Base-by-base conservation (phyloP, 2,113 vertebrate genomes). In the Sciurus niger region DNA sequence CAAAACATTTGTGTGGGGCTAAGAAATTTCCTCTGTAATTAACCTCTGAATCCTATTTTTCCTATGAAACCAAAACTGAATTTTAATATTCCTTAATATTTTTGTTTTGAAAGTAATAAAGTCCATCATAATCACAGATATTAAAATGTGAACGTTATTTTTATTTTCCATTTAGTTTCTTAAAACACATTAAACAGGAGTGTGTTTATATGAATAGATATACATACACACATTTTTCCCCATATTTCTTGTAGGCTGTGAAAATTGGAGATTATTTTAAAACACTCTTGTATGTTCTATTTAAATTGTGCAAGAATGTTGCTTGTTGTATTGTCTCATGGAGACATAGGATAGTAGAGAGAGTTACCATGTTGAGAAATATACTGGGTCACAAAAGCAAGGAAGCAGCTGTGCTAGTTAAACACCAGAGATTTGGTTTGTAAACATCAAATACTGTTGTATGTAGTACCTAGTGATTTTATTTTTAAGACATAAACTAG, bases 131-230 rank as follows among this genome's bases (percentile, higher is more conserved):
- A 28, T 72, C 30, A 68, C 24, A 40, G 40, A 68, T 40, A 90
- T 10, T 53, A 68, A 73, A 94, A 63, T 84, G 11, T 67, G 10
- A 65, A 79, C 34, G 6, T 63, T 51, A 25, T 1, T 70, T 80
- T 73, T 78, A 6, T 94, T 94, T 96, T 89, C 20, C 22, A 55
- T 55, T 68, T 65, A 77, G 48, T 85, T 87, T 96, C 32, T 80
- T 53, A 82, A 91, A 92, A 32, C 28, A 95, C 40, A 94, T 55
- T 72, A 72, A 87, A 58, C 22, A 85, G 30, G 16, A 74, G 65
- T 55, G 37, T 87, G 43, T 76, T 85, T 93, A n/a, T 48, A 34
- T 43, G 53, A 90, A 11, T 79, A 55, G 30, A 60, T 48, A 48
- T 8, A 48, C 7, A 48, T 48, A 48, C 46, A 48, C 7, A 48